Evolutionary conservation across 2,113 vertebrate species (phyloP).

Genomic region (Alouatta palliata): DNA sequence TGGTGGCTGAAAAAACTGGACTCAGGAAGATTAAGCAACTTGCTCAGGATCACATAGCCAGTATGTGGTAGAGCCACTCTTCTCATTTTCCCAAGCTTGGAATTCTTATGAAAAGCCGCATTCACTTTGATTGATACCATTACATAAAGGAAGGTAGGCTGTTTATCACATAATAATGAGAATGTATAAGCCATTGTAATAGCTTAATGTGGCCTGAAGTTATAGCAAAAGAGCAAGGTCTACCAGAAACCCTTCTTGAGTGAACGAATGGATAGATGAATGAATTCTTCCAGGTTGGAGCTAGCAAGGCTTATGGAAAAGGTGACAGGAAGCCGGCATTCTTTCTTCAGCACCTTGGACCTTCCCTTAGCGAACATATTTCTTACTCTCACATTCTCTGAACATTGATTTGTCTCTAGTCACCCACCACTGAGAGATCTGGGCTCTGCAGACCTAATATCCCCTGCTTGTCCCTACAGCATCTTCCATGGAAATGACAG

Average conservation of each 20-base stretch:
- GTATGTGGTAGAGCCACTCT: not conserved
- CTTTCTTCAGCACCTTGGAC: not conserved
- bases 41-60: not conserved
- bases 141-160: not conserved
- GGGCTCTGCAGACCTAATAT: not conserved
- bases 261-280: not conserved
- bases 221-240: not conserved
- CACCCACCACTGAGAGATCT: not conserved
- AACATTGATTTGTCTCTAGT: not conserved
- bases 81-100: not conserved
- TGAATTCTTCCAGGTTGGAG: not conserved
- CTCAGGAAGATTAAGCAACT: not conserved
- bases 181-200: not conserved
- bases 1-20: conserved; percentile 3
- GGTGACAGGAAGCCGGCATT: not conserved
- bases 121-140: not conserved
- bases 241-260: not conserved
- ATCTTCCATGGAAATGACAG: not conserved
- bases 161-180: not conserved
- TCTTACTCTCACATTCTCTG: not conserved
- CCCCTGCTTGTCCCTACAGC: not conserved
- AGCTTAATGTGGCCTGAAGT: not conserved
- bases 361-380: not conserved
- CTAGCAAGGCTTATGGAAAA: not conserved
- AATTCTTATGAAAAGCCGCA: not conserved